These are phyloP conservation scores for Pseudomyrmex pallidus DNA, from an alignment of 1,140 invertebrate genomes.

Conservation along the genomic window DNA sequence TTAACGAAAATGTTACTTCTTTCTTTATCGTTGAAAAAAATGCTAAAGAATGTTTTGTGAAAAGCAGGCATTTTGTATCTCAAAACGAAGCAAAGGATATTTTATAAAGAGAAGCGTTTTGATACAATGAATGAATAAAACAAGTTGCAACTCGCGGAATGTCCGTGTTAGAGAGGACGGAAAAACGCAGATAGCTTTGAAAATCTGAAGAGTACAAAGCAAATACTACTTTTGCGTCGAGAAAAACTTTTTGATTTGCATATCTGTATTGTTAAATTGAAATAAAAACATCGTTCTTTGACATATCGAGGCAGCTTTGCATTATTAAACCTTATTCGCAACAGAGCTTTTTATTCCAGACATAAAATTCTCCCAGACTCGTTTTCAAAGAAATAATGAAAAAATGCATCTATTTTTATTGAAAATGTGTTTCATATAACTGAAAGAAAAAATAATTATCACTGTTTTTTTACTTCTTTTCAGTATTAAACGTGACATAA, in stretches of 20 bases:
- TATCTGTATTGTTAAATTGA: conserved; percentile 7
- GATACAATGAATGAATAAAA: conserved; percentile 28
- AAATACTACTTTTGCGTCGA: neutral
- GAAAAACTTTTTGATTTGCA: neutral
- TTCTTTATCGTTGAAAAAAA: neutral
- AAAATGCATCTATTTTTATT: neutral
- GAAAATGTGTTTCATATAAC: conserved; percentile 6
- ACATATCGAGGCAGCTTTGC: neutral
- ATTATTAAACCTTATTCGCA: neutral
- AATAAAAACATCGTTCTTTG: neutral
- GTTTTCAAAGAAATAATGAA: neutral
- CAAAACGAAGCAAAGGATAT: neutral
- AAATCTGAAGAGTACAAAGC: conserved; percentile 17
- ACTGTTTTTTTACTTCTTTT: neutral
- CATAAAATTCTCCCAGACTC: neutral
- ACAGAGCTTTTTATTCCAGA: neutral
- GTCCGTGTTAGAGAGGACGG: neutral
- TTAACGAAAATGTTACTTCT: neutral
- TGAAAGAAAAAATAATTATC: neutral
- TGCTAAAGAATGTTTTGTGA: conserved; percentile 4
- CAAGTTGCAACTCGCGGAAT: neutral
- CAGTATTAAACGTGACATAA: neutral
- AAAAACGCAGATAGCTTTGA: conserved; percentile 1
- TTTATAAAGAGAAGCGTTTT: conserved; percentile 6
- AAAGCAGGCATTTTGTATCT: neutral